Conservation (phyloP, 2,797 vertebrate genomes). For the Balearica regulorum region DNA sequence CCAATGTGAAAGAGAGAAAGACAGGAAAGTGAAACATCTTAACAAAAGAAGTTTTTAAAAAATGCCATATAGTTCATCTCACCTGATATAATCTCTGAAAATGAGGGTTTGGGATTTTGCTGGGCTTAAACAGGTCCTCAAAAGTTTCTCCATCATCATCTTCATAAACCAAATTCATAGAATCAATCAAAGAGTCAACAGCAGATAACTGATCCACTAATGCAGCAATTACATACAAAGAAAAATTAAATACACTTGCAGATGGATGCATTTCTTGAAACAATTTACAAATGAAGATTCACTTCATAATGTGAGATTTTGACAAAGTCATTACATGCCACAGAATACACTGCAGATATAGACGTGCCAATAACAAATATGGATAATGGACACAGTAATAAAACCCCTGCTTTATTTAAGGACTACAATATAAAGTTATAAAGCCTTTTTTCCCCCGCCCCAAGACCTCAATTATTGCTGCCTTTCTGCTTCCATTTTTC, state of each 20-base stretch:
- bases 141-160: constrained; percentile 75
- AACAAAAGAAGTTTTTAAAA: not conserved
- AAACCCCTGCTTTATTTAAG: constrained; percentile 13
- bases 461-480: not conserved
- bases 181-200: constrained; percentile 89
- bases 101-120: constrained; percentile 88
- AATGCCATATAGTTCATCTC: not conserved
- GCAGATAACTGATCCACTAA: constrained; percentile 86
- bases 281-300: not conserved
- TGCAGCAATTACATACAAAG: constrained; percentile 11
- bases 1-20: not conserved
- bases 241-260: constrained; percentile 11
- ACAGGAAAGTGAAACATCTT: not conserved
- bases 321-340: not conserved
- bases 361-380: not conserved
- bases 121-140: constrained; percentile 85
- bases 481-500: not conserved
- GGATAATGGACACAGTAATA: not conserved
- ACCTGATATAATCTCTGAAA: constrained; percentile 98
- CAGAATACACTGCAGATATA: not conserved
- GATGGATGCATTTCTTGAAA: not conserved
- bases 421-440: not conserved
- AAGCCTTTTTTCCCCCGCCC: not conserved
- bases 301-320: not conserved
- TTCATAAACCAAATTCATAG: constrained; percentile 88